Conservation (phyloP, 2,888 invertebrate genomes). For the Spodoptera littoralis region DNA sequence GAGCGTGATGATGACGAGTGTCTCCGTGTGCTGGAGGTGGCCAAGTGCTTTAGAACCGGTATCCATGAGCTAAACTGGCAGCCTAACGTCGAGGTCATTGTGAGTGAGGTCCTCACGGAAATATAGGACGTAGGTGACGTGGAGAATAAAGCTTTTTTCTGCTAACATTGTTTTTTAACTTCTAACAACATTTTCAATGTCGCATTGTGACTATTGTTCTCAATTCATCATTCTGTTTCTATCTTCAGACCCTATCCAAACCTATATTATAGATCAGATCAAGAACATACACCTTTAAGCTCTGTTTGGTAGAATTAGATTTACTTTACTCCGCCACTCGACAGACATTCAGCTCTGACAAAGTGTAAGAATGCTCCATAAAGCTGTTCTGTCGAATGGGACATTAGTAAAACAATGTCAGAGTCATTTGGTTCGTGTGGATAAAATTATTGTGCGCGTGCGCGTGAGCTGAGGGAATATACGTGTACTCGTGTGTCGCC, state of each 20-base stretch:
- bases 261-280: no score
- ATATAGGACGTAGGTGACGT: constrained; percentile 51
- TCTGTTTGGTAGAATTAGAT: no score
- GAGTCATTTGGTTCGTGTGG: constrained; percentile 9
- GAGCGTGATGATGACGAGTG: constrained; percentile 67
- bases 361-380: no score
- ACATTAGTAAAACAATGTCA: constrained; percentile 16
- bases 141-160: no score
- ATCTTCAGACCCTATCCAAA: no score
- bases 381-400: constrained; percentile 1
- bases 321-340: no score
- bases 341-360: no score
- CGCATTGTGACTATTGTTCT: no score
- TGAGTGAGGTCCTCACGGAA: constrained; percentile 73
- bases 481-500: constrained; percentile 12
- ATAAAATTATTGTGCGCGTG: constrained; percentile 3
- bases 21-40: constrained; percentile 70
- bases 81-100: constrained; percentile 70
- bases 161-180: no score
- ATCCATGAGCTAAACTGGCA: constrained; percentile 75
- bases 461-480: constrained; percentile 8
- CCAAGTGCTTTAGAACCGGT: constrained; percentile 74
- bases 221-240: no score
- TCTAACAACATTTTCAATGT: no score
- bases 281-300: no score